Evolutionary conservation across 2,888 invertebrate genomes (phyloP).

Genomic region (Lochmaea capreae): DNA sequence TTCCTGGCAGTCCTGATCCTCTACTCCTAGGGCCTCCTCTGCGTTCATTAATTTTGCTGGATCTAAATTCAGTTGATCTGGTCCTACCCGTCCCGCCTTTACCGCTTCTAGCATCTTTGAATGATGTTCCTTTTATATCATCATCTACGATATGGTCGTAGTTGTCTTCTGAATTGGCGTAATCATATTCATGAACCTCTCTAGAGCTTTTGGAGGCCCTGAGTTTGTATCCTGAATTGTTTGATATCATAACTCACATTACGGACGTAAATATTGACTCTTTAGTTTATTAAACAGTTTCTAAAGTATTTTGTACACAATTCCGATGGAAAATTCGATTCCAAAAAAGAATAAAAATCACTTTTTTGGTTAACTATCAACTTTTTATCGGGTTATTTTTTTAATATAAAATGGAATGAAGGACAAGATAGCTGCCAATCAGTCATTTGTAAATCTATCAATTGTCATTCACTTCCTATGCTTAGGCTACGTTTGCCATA

Average conservation of each 20-base stretch:
- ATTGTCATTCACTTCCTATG: not conserved
- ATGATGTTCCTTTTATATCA: slow-evolving; percentile 45
- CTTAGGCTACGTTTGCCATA: not conserved
- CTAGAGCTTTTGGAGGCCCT: slow-evolving; percentile 71
- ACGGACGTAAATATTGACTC: slow-evolving; percentile 50
- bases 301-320: not conserved
- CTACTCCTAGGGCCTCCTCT: slow-evolving; percentile 56
- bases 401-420: slow-evolving; percentile 15
- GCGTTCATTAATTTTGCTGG: slow-evolving; percentile 52
- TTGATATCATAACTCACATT: slow-evolving; percentile 75
- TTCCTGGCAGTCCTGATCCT: slow-evolving; percentile 52
- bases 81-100: slow-evolving; percentile 51
- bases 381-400: slow-evolving; percentile 30
- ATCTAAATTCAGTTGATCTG: slow-evolving; percentile 58
- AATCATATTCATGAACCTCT: slow-evolving; percentile 64
- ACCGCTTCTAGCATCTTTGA: slow-evolving; percentile 47
- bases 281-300: not conserved
- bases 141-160: slow-evolving; percentile 61
- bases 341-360: slow-evolving; percentile 21
- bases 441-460: not conserved
- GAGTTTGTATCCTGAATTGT: slow-evolving; percentile 71
- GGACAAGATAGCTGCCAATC: slow-evolving; percentile 10
- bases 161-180: slow-evolving; percentile 68
- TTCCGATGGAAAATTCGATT: slow-evolving; percentile 1
- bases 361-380: slow-evolving; percentile 27